A percentile compares a stretch with the other conserved stretches of the same genome.
phyloP scores from a whole-genome alignment of 2,113 vertebrate species.

The Delphinapterus leucas region DNA sequence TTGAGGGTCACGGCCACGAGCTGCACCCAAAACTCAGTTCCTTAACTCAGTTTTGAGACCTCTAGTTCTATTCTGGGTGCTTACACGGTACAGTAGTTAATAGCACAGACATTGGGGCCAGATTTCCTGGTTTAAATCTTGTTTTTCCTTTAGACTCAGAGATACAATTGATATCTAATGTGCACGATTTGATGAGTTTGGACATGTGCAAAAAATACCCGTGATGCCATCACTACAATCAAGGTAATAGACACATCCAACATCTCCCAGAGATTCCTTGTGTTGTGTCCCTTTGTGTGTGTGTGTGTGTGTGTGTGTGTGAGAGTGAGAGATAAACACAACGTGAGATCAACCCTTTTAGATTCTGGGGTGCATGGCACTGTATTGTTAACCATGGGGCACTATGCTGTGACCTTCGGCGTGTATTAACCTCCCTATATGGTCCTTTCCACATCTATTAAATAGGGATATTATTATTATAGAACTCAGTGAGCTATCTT shows the following conservation, averaged over 20 bases:
- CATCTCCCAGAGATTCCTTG: not conserved
- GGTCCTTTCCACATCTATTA: not conserved
- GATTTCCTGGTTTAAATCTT: not conserved
- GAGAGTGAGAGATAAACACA: not conserved
- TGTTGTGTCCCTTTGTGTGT: not conserved
- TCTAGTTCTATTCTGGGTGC: not conserved
- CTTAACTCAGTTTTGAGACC: not conserved
- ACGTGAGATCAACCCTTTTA: no score
- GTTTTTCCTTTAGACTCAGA: not conserved
- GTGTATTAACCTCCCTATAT: rapidly evolving
- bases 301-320: not conserved
- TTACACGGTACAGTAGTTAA: not conserved
- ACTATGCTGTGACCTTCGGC: not conserved
- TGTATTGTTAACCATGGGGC: not conserved
- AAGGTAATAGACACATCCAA: not conserved
- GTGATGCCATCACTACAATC: not conserved
- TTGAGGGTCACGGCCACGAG: not conserved
- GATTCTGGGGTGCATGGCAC: not conserved
- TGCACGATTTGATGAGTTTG: not conserved
- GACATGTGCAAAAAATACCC: not conserved
- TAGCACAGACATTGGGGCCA: not conserved
- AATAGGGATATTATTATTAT: not conserved
- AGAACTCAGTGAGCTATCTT: not conserved
- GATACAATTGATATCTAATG: not conserved
- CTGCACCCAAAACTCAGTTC: not conserved